Base-by-base conservation (phyloP, 2,888 invertebrate species). In the Diarsia brunnea region DNA sequence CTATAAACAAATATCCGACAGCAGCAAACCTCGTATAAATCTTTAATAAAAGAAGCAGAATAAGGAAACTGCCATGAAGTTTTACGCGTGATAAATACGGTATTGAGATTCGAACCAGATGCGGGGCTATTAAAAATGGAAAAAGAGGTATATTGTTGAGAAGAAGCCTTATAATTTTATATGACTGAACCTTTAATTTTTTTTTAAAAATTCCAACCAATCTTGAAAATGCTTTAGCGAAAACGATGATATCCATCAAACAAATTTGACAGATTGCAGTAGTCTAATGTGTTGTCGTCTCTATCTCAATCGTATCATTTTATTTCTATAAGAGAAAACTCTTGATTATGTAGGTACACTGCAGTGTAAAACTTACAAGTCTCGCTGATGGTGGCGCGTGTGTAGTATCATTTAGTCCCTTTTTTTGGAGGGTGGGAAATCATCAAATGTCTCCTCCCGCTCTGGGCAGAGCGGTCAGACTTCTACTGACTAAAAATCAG, bases 1-100 rank as follows among this genome's bases (percentile, higher is more conserved):
- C 89, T 85, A 82, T 90, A 91, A 90, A 90, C 89, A 90, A 89
- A 92, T 89, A 91, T 88, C 87, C 80, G 84, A 88, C 87, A 78
- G 82, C 81, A 82, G 73, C 82, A 84, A 89, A 84, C 84, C 81
- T 78, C 82, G 78, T 86, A 91, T 91, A 91, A 91, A 91, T 91
- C 89, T 88, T 87, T 80, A 76, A 87, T 88, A 85, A 86, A 89
- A 87, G 74, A 80, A 82, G 83, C 68, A 67, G 76, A 84, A 84
- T 82, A 86, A 88, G 88, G 87, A 80, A 85, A 83, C 80, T 84
- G 78, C 83, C 82, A 79, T 79, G 74, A 84, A 85, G 84, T 87
- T 87, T 84, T 77, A 84, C 83, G 82, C 76, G 75, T 85, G 81
- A 84, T 88, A 84, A 83, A 89, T 86, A 84, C 78, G 72, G 4